Evolutionary conservation across 2,888 invertebrate species (phyloP).

Genomic region (Acronicta psi): DNA sequence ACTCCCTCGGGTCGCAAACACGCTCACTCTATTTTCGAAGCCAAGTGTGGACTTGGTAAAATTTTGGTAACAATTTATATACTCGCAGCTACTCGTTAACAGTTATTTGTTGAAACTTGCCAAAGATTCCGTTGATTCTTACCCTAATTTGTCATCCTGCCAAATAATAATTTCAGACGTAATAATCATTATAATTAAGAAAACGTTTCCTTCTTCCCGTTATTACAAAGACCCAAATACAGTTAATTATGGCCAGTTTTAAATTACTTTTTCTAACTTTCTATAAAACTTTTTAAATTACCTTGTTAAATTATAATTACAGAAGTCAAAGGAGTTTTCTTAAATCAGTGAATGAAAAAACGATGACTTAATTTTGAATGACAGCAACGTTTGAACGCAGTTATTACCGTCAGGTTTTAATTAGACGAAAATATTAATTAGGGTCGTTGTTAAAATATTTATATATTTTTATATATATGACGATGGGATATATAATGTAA

Average conservation of each 20-base stretch:
- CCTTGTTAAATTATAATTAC: constrained; percentile 69
- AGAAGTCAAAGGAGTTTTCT: constrained; percentile 63
- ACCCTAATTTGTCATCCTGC: constrained; percentile 37
- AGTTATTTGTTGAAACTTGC: constrained; percentile 23
- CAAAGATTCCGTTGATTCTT: constrained; percentile 13
- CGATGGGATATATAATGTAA: constrained; percentile 18
- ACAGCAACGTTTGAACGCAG: constrained; percentile 17
- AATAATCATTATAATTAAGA: constrained; percentile 43
- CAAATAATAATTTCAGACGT: constrained; percentile 24
- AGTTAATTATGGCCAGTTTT: constrained; percentile 69
- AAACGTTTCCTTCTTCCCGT: constrained; percentile 57
- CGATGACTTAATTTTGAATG: constrained; percentile 27
- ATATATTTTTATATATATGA: too few species aligned
- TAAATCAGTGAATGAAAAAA: constrained; percentile 50
- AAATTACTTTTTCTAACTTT: constrained; percentile 65
- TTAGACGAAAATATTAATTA: constrained; percentile 13
- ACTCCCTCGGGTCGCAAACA: constrained; percentile 75
- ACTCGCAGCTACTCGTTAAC: constrained; percentile 43
- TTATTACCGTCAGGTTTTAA: constrained; percentile 22
- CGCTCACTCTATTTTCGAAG: constrained; percentile 69
- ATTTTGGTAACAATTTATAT: constrained; percentile 63
- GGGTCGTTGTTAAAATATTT: constrained; percentile 11
- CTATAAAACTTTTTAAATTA: constrained; percentile 68
- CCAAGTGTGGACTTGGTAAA: constrained; percentile 64
- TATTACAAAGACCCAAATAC: constrained; percentile 63